Percentiles rank a stretch among this genome's conserved stretches.
Evolutionary conservation across 2,797 vertebrate genomes (phyloP).

Genomic region (Acanthis flammea): DNA sequence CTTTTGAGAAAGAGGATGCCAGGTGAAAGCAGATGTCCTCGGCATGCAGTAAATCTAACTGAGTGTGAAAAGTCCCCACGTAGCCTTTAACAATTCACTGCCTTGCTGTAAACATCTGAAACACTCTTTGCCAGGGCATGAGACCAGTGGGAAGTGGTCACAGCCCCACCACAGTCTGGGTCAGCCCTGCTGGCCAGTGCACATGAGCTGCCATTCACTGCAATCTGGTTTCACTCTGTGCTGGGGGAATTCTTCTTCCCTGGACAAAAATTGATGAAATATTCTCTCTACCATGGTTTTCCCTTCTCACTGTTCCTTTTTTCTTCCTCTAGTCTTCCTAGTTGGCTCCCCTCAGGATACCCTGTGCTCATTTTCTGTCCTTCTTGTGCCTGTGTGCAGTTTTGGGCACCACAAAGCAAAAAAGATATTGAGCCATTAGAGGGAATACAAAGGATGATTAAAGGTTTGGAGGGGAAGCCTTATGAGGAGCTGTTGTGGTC

Average conservation of each 20-base stretch:
- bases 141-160: not conserved
- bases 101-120: not conserved
- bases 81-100: not conserved
- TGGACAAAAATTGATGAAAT: not conserved
- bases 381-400: accelerated
- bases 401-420: not conserved
- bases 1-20: not conserved
- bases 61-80: not conserved
- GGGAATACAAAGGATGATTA: not conserved
- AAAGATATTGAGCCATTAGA: not conserved
- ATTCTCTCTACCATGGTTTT: not conserved
- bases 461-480: not conserved
- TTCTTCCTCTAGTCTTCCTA: not conserved
- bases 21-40: not conserved
- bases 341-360: not conserved
- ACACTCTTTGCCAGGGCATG: not conserved
- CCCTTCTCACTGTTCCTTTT: not conserved
- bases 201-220: not conserved
- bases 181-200: accelerated
- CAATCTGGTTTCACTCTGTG: not conserved
- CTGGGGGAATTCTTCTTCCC: not conserved
- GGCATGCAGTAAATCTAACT: not conserved
- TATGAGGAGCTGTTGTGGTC: not conserved
- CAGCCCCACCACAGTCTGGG: not conserved
- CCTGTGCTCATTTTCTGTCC: not conserved